These are phyloP conservation scores for Aleiodes sp. DNA, from an alignment of 1,140 invertebrate species.

Conservation along the genomic window DNA sequence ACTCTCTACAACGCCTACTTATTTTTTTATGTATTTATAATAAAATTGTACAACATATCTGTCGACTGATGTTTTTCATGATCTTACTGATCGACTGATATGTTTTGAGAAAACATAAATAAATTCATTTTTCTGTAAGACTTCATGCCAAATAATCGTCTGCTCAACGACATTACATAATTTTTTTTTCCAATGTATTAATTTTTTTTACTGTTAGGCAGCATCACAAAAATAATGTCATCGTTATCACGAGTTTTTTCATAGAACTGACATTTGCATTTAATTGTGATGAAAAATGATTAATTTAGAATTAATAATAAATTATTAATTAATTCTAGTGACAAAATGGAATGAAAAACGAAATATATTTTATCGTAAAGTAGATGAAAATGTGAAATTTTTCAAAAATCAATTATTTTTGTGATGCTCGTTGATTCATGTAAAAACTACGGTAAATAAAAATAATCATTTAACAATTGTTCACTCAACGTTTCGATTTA, in stretches of 20 bases:
- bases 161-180: slow-evolving; percentile 3
- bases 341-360: neutral
- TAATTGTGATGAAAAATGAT: neutral
- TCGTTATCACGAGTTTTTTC: neutral
- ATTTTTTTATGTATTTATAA: slow-evolving; percentile 13
- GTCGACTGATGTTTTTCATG: slow-evolving; percentile 9
- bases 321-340: no score
- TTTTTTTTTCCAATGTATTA: neutral
- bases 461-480: neutral
- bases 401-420: neutral
- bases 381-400: neutral
- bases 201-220: neutral
- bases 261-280: neutral
- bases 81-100: slow-evolving; percentile 8
- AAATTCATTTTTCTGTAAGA: neutral
- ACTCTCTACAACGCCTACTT: neutral
- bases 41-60: neutral
- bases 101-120: neutral
- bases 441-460: neutral
- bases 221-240: neutral
- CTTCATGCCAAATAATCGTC: slow-evolving; percentile 12
- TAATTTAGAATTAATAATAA: no score
- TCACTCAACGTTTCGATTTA: neutral
- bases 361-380: neutral
- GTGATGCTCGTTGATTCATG: neutral